Evolutionary conservation across 2,797 vertebrate genomes (phyloP).

Genomic region (Anguilla obscura): DNA sequence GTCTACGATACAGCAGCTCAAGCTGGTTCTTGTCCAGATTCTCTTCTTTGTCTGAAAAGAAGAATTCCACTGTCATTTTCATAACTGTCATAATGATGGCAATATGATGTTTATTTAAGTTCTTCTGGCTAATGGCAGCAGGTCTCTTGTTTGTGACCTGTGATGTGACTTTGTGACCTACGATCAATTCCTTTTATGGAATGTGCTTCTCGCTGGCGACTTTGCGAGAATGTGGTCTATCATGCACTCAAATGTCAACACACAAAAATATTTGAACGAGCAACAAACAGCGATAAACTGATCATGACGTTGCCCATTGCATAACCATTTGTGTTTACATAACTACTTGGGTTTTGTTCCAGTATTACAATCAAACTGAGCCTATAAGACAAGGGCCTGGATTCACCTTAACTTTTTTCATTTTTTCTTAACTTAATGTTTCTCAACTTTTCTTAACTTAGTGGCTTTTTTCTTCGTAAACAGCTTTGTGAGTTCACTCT

Average conservation of each 20-base stretch:
- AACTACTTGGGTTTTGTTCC: background rate
- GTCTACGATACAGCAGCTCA: slow-evolving; percentile 82
- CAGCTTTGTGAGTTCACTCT: no score
- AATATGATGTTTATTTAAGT: background rate
- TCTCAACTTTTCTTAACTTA: no score
- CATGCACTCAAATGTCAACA: background rate
- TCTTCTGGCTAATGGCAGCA: background rate
- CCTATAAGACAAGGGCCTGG: background rate
- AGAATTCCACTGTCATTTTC: slow-evolving; percentile 14
- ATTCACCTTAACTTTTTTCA: background rate
- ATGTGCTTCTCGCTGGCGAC: background rate
- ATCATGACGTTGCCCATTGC: background rate
- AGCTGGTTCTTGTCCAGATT: slow-evolving; percentile 72
- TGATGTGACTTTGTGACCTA: background rate
- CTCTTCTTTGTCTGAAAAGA: slow-evolving; percentile 64
- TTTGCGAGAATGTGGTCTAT: background rate
- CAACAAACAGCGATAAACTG: background rate
- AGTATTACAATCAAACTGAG: background rate
- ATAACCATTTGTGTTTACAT: background rate
- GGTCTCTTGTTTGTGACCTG: background rate
- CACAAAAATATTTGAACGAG: background rate
- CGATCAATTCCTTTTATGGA: background rate
- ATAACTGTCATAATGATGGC: background rate
- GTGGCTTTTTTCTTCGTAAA: no score
- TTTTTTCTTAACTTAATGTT: no score